Evolutionary conservation across 1,140 invertebrate genomes (phyloP), one percentile per base, ranked within the genome.

Genomic region (Trichonephila clavata): DNA sequence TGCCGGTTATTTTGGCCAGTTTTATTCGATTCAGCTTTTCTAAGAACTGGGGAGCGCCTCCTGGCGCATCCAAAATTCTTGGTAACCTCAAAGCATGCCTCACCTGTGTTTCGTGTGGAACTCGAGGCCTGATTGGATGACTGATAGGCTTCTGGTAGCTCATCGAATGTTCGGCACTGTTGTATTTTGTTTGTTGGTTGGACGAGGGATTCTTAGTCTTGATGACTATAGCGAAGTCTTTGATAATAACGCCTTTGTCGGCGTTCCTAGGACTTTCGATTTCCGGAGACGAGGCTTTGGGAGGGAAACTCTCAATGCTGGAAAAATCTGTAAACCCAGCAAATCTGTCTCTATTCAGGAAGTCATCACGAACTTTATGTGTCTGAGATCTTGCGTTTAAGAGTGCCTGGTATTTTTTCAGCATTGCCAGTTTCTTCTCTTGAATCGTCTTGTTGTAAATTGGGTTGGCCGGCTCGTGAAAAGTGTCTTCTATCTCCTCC

Each of bases 311-410:
- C 21, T 93, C 92, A 0, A 93, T 71, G 2, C 32, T 39, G 21
- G 92, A 93, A 24, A 93, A 93, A 81, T 93, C 92, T 0, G 63
- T 93, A n/a, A 93, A 93, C 1, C 83, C 80, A 21, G 84, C 92
- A 63, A 93, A 93, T 32, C 92, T 77, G 20, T 88, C 86, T 1
- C 50, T 50, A 71, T 92, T 86, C 18, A 86, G 86, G 24, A 88
- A 93, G 21, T 86, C 50, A 7, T 86, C 84, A n/a, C 39, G 20
- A 20, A 50, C n/a, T 7, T 50, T 50, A 13, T 13, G 50, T 3
- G 59, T 20, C 7, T 18, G 24, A 13, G 50, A 27, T n/a, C 60
- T 87, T 10, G 27, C 16, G 20, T 93, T 92, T 14, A 92, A 60
- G 2, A 92, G 63, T 14, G 59, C 57, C 13, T 88, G 65, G 18